Base-by-base conservation (phyloP, 2,888 invertebrate genomes). In the Nomada lathburiana region DNA sequence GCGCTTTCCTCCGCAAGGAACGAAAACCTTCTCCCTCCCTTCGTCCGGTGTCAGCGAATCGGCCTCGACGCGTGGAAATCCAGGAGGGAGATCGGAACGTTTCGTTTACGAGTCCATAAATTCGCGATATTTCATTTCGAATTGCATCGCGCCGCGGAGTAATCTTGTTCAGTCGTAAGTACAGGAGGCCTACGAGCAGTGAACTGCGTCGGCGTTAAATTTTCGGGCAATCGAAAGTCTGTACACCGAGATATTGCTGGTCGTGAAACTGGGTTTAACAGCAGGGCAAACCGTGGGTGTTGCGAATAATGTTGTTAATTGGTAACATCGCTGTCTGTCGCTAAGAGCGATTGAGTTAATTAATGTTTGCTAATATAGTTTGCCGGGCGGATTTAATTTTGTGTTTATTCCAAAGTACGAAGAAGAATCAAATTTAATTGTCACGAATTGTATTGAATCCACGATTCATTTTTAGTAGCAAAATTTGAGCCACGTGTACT, bases 1-100 rank as follows among this genome's bases (percentile, higher is more conserved):
- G 86, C 84, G 85, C 10, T 11, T 10, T 75, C 80, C 86, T 72
- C 79, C 79, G 47, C 53, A 76, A 86, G 63, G 80, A 64, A 53
- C 72, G 73, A 64, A 36, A 57, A 26, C 57, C 57, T 57, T 26
- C 3, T 57, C 11, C 7, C 11, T 16, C 23, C 16, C 16, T 57
- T 57, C 57, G 57, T 5, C 7, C 29, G 59, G 59, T 60, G 68
- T 68, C 67, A 60, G 55, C 57, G 78, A 62, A 78, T 71, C 74
- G 70, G 65, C 57, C 62, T 62, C 50, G 52, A 67, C 67, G 26
- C 29, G 64, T 63, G 47, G 71, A 76, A 84, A 86, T 84, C 74
- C 84, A 42, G 67, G 60, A 23, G 53, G 53, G 80, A 65, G 44
- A 62, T 74, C 29, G 57, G 29, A 13, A n/a, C 70, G 18, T 76